Evolutionary conservation across 2,888 invertebrate species (phyloP).

Genomic region (Neocrepidodera transversa): DNA sequence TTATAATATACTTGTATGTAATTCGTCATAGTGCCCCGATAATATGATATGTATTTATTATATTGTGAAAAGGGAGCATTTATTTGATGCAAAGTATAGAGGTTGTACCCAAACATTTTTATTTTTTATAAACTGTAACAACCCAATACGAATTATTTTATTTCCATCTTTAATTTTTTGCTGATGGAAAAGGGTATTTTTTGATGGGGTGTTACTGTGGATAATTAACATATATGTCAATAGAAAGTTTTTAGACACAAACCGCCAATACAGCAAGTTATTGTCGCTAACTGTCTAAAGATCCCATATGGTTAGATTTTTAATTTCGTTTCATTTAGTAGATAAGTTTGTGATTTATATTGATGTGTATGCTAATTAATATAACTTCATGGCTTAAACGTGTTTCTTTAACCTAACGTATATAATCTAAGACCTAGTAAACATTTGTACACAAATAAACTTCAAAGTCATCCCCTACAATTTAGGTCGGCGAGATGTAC

Average conservation of each 20-base stretch:
- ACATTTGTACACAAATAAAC: too few relatives aligned
- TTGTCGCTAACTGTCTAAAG: conserved; percentile 30
- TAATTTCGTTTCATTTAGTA: conserved; percentile 27
- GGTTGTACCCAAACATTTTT: conserved; percentile 68
- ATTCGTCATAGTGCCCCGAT: conserved; percentile 47
- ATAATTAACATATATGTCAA: conserved; percentile 62
- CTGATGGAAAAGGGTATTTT: conserved; percentile 11
- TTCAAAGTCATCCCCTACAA: too few relatives aligned
- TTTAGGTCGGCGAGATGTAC: too few relatives aligned
- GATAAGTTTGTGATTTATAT: conserved; percentile 48
- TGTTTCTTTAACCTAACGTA: too few relatives aligned
- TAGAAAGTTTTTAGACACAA: conserved; percentile 46
- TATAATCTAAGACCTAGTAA: too few relatives aligned
- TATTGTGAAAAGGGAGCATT: conserved; percentile 80
- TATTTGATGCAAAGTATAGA: conserved; percentile 93
- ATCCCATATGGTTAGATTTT: conserved; percentile 31
- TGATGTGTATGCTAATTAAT: conserved; percentile 60
- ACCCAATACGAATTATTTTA: conserved; percentile 18
- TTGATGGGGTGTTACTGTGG: conserved; percentile 16
- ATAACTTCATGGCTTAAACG: conserved; percentile 28
- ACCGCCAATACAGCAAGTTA: conserved; percentile 25
- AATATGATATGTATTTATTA: conserved; percentile 55
- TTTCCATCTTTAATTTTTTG: background rate
- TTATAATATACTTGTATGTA: conserved; percentile 35
- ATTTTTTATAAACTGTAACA: conserved; percentile 30